These are phyloP conservation scores for Eubasilissa splendida DNA, from an alignment of 2,888 invertebrate species.

Conservation along the genomic window DNA sequence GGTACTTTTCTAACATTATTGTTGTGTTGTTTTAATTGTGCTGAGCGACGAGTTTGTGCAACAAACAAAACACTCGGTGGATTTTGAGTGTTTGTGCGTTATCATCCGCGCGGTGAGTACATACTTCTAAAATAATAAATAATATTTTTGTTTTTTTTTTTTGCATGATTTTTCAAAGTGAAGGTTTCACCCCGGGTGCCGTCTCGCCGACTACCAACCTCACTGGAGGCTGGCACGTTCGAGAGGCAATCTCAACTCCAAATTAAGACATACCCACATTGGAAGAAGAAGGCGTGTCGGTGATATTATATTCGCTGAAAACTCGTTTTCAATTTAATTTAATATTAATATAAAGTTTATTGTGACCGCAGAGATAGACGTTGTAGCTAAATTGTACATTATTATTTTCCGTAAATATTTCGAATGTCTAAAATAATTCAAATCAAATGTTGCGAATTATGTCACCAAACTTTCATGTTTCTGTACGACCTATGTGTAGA, in stretches of 20 bases:
- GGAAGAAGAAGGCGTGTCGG: conserved; percentile 23
- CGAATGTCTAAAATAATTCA: too few relatives aligned
- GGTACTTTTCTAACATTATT: background rate
- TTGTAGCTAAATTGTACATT: too few relatives aligned
- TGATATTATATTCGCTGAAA: conserved; percentile 1
- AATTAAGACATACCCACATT: conserved; percentile 20
- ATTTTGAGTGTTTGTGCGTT: conserved; percentile 2
- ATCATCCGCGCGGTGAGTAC: conserved; percentile 12
- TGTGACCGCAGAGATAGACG: too few relatives aligned
- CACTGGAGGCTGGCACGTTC: background rate
- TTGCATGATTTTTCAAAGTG: background rate
- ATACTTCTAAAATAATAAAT: background rate
- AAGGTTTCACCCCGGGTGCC: background rate
- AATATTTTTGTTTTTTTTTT: background rate
- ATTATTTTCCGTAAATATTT: too few relatives aligned
- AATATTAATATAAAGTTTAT: too few relatives aligned
- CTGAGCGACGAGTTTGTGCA: conserved; percentile 20
- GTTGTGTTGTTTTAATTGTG: conserved; percentile 15
- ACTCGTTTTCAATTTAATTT: background rate
- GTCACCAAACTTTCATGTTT: too few relatives aligned
- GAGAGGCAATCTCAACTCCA: background rate
- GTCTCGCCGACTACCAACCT: background rate
- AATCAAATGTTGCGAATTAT: too few relatives aligned
- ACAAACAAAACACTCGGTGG: conserved; percentile 10
- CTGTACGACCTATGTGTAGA: too few relatives aligned